Percentiles rank a stretch among this genome's conserved stretches.
phyloP scores from a whole-genome alignment of 2,113 vertebrate genomes.

The Epinephelus moara region DNA sequence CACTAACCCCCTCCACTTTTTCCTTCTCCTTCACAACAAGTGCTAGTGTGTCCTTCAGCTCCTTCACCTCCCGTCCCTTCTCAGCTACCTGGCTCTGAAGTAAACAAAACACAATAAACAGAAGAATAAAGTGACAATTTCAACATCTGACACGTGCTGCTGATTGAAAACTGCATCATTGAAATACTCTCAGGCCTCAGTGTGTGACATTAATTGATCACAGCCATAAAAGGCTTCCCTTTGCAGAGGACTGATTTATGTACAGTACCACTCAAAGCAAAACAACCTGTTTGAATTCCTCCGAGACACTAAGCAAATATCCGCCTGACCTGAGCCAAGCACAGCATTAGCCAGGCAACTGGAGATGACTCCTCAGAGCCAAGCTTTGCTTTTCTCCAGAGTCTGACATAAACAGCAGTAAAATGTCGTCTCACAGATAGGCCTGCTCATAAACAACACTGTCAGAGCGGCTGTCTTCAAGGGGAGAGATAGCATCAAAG shows the following conservation, averaged over 20 bases:
- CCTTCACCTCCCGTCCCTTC: conserved; percentile 92
- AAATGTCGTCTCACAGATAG: conserved; percentile 78
- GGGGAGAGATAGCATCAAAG: conserved; percentile 73
- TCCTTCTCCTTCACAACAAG: conserved; percentile 89
- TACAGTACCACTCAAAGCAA: conserved; percentile 53
- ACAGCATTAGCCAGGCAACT: conserved; percentile 79
- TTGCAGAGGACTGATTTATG: conserved; percentile 67
- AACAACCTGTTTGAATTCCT: conserved; percentile 76
- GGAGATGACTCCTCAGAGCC: conserved; percentile 66
- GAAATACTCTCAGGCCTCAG: conserved; percentile 30
- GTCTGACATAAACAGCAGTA: conserved; percentile 84
- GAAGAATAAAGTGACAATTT: conserved; percentile 12
- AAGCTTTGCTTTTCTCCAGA: conserved; percentile 68
- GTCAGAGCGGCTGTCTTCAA: conserved; percentile 71
- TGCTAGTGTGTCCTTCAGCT: conserved; percentile 88
- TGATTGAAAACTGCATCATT: conserved; percentile 26
- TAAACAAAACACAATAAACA: conserved; percentile 45
- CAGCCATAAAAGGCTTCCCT: conserved; percentile 62
- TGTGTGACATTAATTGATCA: conserved; percentile 59
- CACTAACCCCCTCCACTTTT: conserved; percentile 84
- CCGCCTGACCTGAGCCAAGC: conserved; percentile 75
- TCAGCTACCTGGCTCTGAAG: conserved; percentile 91
- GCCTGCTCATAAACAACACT: conserved; percentile 80
- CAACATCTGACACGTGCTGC: conserved; percentile 15
- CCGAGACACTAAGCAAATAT: conserved; percentile 74